Percentiles rank a stretch among this genome's conserved stretches.
Conservation (phyloP, 2,797 vertebrate genomes). For the Nannoperca australis region DNA sequence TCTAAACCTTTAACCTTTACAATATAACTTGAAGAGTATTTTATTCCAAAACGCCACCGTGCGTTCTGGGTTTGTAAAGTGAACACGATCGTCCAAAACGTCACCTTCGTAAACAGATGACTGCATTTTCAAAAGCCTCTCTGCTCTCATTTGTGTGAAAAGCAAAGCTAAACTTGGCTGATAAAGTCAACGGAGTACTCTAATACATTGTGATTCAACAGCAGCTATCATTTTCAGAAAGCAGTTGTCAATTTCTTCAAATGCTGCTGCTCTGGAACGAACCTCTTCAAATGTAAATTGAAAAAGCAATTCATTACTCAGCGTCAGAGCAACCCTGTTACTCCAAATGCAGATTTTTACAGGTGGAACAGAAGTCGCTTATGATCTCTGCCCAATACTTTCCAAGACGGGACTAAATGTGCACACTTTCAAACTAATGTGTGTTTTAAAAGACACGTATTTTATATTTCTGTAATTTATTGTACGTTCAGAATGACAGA, state of each 20-base stretch:
- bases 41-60: background rate
- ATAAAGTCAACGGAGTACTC: constrained; percentile 28
- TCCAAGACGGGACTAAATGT: background rate
- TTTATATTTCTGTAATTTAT: background rate
- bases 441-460: constrained; percentile 4
- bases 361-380: constrained; percentile 14
- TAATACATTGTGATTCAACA: constrained; percentile 39
- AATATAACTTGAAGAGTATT: constrained; percentile 10
- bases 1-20: constrained; percentile 46
- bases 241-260: constrained; percentile 64
- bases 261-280: constrained; percentile 64
- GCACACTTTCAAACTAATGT: background rate
- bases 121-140: constrained; percentile 9
- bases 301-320: constrained; percentile 71
- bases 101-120: constrained; percentile 21
- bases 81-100: background rate
- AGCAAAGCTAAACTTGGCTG: constrained; percentile 34
- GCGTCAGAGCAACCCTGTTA: constrained; percentile 21
- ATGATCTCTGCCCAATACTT: constrained; percentile 4
- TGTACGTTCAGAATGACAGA: background rate
- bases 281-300: constrained; percentile 73
- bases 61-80: no score
- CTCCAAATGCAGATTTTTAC: constrained; percentile 20
- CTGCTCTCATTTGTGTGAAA: constrained; percentile 9
- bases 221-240: constrained; percentile 54